Evolutionary conservation across 2,888 invertebrate genomes (phyloP).

Genomic region (Sycophila texana): DNA sequence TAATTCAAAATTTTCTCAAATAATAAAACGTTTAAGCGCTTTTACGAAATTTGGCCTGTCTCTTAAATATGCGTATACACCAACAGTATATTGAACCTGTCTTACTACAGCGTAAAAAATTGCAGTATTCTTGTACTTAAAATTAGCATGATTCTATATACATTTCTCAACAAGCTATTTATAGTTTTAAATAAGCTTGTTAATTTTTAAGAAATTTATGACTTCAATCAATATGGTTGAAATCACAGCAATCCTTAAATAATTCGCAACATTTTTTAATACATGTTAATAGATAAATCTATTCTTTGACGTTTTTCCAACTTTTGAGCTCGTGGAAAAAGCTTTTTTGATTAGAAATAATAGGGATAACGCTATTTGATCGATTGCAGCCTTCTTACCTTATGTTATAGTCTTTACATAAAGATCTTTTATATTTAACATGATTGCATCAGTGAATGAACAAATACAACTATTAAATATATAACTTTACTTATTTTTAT

Average conservation of each 20-base stretch:
- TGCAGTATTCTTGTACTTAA: slow-evolving; percentile 2
- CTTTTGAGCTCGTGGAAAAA: slow-evolving; percentile 18
- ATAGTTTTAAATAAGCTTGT: neutral
- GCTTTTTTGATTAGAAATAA: slow-evolving; percentile 13
- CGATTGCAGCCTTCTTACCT: neutral
- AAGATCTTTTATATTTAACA: neutral
- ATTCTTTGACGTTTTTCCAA: slow-evolving; percentile 17
- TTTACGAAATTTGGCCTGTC: slow-evolving; percentile 34
- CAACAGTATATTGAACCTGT: slow-evolving; percentile 2
- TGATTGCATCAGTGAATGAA: slow-evolving; percentile 16
- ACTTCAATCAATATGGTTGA: slow-evolving; percentile 1
- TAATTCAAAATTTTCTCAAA: neutral
- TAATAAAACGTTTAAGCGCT: slow-evolving; percentile 20
- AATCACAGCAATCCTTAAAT: slow-evolving; percentile 4
- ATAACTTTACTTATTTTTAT: no score
- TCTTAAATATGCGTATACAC: neutral
- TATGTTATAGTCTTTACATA: no score
- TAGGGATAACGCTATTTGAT: slow-evolving; percentile 38
- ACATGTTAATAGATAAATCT: slow-evolving; percentile 18
- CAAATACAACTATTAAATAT: neutral
- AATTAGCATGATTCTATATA: neutral
- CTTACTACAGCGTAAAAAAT: slow-evolving; percentile 23
- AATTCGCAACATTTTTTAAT: slow-evolving; percentile 17
- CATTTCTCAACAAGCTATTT: neutral
- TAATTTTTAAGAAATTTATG: neutral